phyloP scores from a whole-genome alignment of 2,113 vertebrate genomes.

The Cichladusa arquata region DNA sequence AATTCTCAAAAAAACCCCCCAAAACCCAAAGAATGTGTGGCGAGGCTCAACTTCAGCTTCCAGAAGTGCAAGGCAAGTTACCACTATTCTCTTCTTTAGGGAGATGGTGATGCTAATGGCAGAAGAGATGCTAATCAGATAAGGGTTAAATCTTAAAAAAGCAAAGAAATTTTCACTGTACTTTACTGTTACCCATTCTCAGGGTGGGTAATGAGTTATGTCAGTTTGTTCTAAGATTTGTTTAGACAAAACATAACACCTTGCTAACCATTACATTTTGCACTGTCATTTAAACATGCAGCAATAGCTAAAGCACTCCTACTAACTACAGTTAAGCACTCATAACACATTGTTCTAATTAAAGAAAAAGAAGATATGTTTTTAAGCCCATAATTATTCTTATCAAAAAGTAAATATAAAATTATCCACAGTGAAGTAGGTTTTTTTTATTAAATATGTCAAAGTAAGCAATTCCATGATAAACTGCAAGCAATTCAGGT shows the following conservation, averaged over 20 bases:
- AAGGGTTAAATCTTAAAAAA: background rate
- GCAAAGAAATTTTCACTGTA: background rate
- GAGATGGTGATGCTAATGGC: background rate
- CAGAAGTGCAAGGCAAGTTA: background rate
- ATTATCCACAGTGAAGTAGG: background rate
- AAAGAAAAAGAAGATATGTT: background rate
- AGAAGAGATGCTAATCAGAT: background rate
- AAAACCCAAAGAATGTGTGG: background rate
- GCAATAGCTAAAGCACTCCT: background rate
- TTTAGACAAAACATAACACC: background rate
- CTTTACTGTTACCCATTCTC: background rate
- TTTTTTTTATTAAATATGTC: background rate
- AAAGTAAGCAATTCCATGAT: background rate
- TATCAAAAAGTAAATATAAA: background rate
- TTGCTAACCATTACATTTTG: background rate
- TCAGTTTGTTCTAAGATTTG: background rate
- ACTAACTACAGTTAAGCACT: background rate
- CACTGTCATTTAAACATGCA: background rate
- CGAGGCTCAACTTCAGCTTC: background rate
- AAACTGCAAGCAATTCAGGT: background rate
- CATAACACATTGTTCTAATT: background rate
- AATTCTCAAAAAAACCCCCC: background rate
- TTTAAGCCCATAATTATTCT: background rate
- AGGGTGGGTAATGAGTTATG: accelerated
- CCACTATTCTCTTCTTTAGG: background rate